Base-by-base conservation (phyloP, 1,140 invertebrate genomes). In the Drosophila nigrodunni region DNA sequence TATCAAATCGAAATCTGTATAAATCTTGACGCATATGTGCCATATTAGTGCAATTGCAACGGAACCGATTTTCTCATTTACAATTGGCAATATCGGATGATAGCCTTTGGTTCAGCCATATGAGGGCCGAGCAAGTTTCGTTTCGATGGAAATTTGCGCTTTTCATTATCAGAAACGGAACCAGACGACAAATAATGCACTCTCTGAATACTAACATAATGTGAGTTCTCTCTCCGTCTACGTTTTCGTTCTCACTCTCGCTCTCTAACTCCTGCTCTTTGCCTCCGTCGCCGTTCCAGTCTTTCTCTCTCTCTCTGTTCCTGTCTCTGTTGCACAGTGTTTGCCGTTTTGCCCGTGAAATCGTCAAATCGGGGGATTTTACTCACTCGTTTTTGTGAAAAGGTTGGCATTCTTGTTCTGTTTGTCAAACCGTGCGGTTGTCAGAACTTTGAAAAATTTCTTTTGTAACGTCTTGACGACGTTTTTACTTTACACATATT, bases 331-430 rank as follows among this genome's bases (percentile, higher is more conserved):
- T 2, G 61, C 25, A 30, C 25, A 30, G 25, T 30, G 25, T 30
- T 30, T 30, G 25, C 25, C 4, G 25, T 30, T 30, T 43, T 59
- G 70, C 54, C 52, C 44, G 62, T 73, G 25, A 58, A 62, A 74
- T 57, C 44, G 73, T 47, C 60, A 60, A 69, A 62, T 74, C 78
- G 82, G 65, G 79, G 77, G 70, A 71, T 77, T 77, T 74, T 78
- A 89, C 83, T 88, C 80, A 85, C 52, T 76, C 66, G 80, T 66
- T 88, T 72, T 80, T 74, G 74, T 65, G 76, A 66, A 66, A 87
- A 88, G 82, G 82, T 87, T 87, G 83, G 88, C 91, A 92, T 92
- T 92, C 91, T 92, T 92, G 91, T 80, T 91, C 85, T 77, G 91
- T 77, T 85, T 85, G 77, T 81, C 80, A 90, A 92, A 71, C 85